These are phyloP conservation scores for Kuschelorhynchus macadamiae DNA, from an alignment of 2,888 invertebrate genomes.

Conservation along the genomic window DNA sequence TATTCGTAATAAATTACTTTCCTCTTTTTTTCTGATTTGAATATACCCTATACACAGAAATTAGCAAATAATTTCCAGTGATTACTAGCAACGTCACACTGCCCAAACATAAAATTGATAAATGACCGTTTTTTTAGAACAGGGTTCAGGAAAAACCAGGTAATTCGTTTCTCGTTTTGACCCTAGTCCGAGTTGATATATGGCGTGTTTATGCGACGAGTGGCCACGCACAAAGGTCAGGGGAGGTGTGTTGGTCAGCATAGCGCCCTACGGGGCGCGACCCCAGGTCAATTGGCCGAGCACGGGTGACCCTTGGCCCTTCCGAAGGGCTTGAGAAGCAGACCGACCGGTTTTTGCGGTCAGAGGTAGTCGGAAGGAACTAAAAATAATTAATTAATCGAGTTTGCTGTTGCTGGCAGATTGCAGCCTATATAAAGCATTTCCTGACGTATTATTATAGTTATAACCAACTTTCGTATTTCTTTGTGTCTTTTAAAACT, in stretches of 20 bases:
- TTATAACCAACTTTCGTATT: too few species aligned
- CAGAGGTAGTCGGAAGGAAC: slow-evolving; percentile 34
- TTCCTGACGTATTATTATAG: too few species aligned
- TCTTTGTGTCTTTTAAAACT: too few species aligned
- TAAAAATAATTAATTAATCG: slow-evolving; percentile 37
- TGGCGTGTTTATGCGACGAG: slow-evolving; percentile 69
- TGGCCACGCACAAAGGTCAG: slow-evolving; percentile 69
- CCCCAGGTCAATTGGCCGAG: slow-evolving; percentile 68
- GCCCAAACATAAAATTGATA: slow-evolving; percentile 25
- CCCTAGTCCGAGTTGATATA: slow-evolving; percentile 62
- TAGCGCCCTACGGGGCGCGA: slow-evolving; percentile 67
- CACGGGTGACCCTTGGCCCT: slow-evolving; percentile 58
- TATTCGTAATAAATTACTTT: too few species aligned
- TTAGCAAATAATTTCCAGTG: slow-evolving; percentile 35
- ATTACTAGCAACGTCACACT: slow-evolving; percentile 11
- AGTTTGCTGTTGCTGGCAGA: too few species aligned
- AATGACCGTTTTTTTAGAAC: slow-evolving; percentile 39
- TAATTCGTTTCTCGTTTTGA: slow-evolving; percentile 46
- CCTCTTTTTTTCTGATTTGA: too few species aligned
- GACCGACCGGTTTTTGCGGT: slow-evolving; percentile 44
- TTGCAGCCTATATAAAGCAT: too few species aligned
- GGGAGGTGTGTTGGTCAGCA: slow-evolving; percentile 68
- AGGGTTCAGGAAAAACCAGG: slow-evolving; percentile 21
- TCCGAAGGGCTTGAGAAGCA: slow-evolving; percentile 30
- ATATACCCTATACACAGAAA: slow-evolving; percentile 11